Percentiles rank a stretch among this genome's conserved stretches.
Conservation (phyloP, 2,113 vertebrate species). For the Ictidomys tridecemlineatus region DNA sequence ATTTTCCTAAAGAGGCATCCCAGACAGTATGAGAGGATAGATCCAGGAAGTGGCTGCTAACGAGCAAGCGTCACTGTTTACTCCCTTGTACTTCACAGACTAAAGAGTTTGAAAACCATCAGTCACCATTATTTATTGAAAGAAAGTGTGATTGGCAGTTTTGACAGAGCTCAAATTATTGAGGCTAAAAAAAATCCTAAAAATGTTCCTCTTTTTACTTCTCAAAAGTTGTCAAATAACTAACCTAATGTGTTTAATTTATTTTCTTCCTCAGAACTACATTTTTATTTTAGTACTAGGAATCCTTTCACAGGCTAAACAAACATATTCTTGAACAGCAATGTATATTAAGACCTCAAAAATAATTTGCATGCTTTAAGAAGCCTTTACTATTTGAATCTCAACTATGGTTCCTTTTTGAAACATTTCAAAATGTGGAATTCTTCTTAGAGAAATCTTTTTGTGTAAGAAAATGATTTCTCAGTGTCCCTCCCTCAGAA, state of each 20-base stretch:
- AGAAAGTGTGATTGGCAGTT: conserved; percentile 54
- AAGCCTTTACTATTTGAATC: not conserved
- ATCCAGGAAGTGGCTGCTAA: not conserved
- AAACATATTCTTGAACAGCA: conserved; percentile 40
- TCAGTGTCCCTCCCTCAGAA: conserved; percentile 1
- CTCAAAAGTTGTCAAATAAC: conserved; percentile 55
- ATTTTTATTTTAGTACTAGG: conserved; percentile 47
- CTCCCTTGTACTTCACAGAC: not conserved
- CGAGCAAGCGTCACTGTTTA: not conserved
- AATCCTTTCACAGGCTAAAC: conserved; percentile 31
- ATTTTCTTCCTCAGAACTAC: conserved; percentile 55
- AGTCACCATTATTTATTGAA: conserved; percentile 42
- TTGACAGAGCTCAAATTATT: not conserved
- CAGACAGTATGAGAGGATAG: not conserved
- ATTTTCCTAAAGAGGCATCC: not conserved
- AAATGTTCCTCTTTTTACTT: conserved; percentile 23
- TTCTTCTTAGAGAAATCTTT: conserved; percentile 10
- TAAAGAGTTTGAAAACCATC: conserved; percentile 1
- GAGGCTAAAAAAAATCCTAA: not conserved
- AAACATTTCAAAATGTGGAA: not conserved
- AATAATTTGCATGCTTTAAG: not conserved
- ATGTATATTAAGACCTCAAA: conserved; percentile 22
- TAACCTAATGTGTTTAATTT: conserved; percentile 28
- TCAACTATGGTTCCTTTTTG: not conserved
- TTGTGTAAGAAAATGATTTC: conserved; percentile 42